These are phyloP conservation scores for Stomatorhinus ivindoensis DNA, from an alignment of 2,113 vertebrate genomes.

Conservation along the genomic window DNA sequence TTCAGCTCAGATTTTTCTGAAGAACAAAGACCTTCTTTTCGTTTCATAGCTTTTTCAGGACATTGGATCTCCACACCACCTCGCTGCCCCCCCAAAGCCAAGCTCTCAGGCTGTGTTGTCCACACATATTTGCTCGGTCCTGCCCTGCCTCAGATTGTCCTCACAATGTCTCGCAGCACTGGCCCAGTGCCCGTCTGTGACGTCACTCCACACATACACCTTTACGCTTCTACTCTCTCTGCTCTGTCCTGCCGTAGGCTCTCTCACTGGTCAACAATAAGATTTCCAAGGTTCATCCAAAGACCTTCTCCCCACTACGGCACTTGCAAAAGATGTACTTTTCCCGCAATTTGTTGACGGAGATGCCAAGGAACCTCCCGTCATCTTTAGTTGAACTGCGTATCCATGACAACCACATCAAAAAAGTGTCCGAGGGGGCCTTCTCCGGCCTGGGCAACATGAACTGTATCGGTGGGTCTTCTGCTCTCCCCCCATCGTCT, in stretches of 20 bases:
- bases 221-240: background rate
- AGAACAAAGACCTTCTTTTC: slow-evolving; percentile 14
- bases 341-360: slow-evolving; percentile 76
- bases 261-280: slow-evolving; percentile 82
- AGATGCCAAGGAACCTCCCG: slow-evolving; percentile 73
- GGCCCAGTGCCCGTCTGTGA: background rate
- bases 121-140: background rate
- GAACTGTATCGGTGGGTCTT: slow-evolving; percentile 80
- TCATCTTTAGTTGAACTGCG: slow-evolving; percentile 75
- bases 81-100: background rate
- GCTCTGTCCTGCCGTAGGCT: slow-evolving; percentile 54
- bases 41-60: background rate
- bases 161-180: background rate
- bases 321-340: slow-evolving; percentile 84
- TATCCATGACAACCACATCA: slow-evolving; percentile 85
- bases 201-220: background rate
- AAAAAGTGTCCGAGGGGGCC: slow-evolving; percentile 67
- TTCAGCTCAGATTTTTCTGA: background rate
- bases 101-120: background rate
- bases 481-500: background rate
- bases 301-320: slow-evolving; percentile 65
- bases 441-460: slow-evolving; percentile 72
- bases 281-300: slow-evolving; percentile 78
- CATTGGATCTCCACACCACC: background rate
- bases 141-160: background rate